Percentiles rank a stretch among this genome's conserved stretches.
Conservation (phyloP, 2,797 vertebrate species). For the Chelmon rostratus region DNA sequence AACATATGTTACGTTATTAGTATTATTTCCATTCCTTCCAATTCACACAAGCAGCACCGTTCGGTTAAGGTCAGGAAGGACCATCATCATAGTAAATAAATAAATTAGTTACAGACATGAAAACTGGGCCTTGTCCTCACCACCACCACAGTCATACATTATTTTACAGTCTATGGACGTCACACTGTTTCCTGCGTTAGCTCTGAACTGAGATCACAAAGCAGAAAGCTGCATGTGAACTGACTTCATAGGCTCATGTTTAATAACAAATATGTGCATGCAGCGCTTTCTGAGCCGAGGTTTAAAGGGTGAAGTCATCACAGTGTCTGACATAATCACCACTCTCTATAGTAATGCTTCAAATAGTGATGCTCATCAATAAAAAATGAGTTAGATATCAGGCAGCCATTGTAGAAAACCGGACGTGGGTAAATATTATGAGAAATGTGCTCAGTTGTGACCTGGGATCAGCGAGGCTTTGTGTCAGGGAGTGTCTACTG, state of each 20-base stretch:
- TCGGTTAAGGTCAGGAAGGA: neutral
- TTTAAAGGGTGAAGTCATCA: neutral
- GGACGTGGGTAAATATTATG: conserved; percentile 22
- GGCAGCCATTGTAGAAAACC: neutral
- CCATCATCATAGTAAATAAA: neutral
- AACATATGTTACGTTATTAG: too few species aligned
- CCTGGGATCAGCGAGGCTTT: conserved; percentile 1
- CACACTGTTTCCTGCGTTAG: neutral
- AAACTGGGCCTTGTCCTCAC: neutral
- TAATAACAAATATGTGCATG: neutral
- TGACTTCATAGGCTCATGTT: neutral
- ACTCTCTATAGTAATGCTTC: neutral
- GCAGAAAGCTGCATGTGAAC: neutral
- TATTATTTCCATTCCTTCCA: too few species aligned
- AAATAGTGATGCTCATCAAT: neutral
- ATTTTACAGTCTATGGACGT: neutral
- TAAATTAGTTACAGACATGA: neutral
- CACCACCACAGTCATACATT: neutral
- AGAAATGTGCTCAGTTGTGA: conserved; percentile 8
- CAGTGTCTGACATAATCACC: neutral
- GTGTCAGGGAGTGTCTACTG: neutral
- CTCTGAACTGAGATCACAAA: neutral
- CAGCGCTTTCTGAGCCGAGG: neutral
- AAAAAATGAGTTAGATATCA: neutral
- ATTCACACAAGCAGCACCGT: too few species aligned